Base-by-base conservation (phyloP, 1,140 invertebrate genomes). In the Macrobrachium nipponense region DNA sequence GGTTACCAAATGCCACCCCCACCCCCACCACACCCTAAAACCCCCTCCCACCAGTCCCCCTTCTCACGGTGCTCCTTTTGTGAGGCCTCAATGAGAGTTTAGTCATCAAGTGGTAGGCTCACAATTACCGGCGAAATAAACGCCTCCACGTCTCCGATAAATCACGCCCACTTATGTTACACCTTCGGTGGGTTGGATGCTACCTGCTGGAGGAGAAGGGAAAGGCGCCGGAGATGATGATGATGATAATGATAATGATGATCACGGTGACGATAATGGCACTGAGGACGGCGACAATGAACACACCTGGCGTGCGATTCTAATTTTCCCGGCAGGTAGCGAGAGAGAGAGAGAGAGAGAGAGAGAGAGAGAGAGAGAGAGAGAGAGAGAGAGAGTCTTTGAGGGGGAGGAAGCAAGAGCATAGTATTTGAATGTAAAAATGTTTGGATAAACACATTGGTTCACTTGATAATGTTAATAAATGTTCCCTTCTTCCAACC, bases 101-200 rank as follows among this genome's bases (percentile, higher is more conserved):
- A 79, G 77, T 79, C 60, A 79, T 62, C 77, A 79, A 79, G 77
- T 79, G 77, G 59, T 27, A 60, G 59, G 36, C 3, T 18, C 77
- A 79, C 77, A 79, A 79, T 79, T 61, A 20, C 59, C 77, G 15
- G 23, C 12, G 77, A 23, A 64, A 79, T 79, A 79, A 79, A 79
- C 77, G 77, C 77, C 77, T 58, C 18, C 14, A 60, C 60, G 20
- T 62, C 51, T 18, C 23, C 59, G 10, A 62, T 79, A 79, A 79
- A 79, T 79, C 77, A 79, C 59, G n/a, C 12, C 43, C 15, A 76
- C 43, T 76, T 61, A 59, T n/a, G 59, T 62, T 12, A 18, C 36
- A 11, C 72, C 15, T 51, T 51, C 51, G 27, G 18, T 5, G 6
- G 10, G 12, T 17, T 27, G 58, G 36, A 59, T 27, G 77, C 18